Evolutionary conservation across 2,113 vertebrate genomes (phyloP).

Genomic region (Rhagologus leucostigma): DNA sequence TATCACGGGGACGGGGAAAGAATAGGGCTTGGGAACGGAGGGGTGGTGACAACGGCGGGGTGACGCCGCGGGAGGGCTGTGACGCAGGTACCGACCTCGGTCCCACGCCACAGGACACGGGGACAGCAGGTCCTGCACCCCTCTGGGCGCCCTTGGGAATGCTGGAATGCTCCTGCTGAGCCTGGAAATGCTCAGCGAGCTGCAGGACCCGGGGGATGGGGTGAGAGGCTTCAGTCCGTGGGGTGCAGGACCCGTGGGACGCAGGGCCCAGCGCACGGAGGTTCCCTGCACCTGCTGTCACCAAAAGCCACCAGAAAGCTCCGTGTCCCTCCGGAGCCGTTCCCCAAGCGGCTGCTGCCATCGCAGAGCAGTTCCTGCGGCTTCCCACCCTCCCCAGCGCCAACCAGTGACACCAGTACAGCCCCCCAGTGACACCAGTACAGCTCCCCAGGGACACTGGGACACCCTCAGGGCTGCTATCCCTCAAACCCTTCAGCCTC

Average conservation of each 20-base stretch:
- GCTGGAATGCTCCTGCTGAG: not conserved
- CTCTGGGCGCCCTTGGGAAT: not conserved
- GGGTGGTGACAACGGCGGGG: not conserved
- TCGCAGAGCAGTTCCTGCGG: not conserved
- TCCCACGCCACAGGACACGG: not conserved
- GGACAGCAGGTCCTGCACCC: not conserved
- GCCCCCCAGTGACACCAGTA: not conserved
- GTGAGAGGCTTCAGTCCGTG: accelerated
- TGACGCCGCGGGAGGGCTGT: accelerated
- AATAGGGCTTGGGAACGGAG: not conserved
- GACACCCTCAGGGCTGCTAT: not conserved
- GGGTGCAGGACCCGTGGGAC: accelerated
- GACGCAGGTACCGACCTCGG: not conserved
- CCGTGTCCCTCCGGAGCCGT: accelerated
- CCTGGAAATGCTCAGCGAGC: accelerated
- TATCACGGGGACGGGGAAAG: not conserved
- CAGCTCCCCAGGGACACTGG: too few relatives aligned
- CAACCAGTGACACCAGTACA: not conserved
- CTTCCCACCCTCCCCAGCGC: not conserved
- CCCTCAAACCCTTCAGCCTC: not conserved
- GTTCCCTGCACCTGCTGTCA: not conserved
- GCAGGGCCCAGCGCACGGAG: accelerated
- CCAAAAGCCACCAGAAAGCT: not conserved
- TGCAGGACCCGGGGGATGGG: too few relatives aligned
- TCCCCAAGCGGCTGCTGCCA: not conserved